A percentile compares a stretch with the other conserved stretches of the same genome.
phyloP scores from a whole-genome alignment of 2,888 invertebrate species.

The Diploptera punctata region DNA sequence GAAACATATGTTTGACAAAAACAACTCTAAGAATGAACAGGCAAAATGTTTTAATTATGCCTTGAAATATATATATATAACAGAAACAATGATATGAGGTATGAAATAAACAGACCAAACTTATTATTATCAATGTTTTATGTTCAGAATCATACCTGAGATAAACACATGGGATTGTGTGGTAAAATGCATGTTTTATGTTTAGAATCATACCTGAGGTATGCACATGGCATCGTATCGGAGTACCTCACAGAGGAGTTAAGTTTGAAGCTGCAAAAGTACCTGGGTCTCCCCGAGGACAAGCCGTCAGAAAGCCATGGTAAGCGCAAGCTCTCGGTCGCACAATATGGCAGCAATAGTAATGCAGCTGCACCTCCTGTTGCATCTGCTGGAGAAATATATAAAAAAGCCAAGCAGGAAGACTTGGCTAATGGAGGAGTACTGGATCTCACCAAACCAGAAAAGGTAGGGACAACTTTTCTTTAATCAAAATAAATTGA shows the following conservation, averaged over 20 bases:
- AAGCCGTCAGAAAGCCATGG: conserved; percentile 40
- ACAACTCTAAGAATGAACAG: no score
- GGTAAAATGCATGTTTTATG: no score
- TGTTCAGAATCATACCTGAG: no score
- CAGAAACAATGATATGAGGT: no score
- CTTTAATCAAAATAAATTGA: no score
- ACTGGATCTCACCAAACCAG: conserved; percentile 50
- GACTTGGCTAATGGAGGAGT: conserved; percentile 47
- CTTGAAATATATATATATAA: no score
- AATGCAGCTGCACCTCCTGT: conserved; percentile 13
- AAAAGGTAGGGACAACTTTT: conserved; percentile 50
- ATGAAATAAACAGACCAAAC: no score
- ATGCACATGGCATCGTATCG: conserved; percentile 80
- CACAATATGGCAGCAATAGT: conserved; percentile 28
- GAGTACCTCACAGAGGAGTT: conserved; percentile 78
- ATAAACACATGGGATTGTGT: no score
- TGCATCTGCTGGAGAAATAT: background rate
- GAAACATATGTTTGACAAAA: no score
- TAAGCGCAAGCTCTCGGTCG: conserved; percentile 55
- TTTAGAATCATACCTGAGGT: conserved; percentile 69
- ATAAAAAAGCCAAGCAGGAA: conserved; percentile 40
- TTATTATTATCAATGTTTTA: no score
- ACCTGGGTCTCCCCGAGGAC: conserved; percentile 71
- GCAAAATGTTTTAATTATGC: no score
- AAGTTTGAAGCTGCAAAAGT: conserved; percentile 66